Base-by-base conservation (phyloP, 2,113 vertebrate species). In the Agapornis roseicollis region DNA sequence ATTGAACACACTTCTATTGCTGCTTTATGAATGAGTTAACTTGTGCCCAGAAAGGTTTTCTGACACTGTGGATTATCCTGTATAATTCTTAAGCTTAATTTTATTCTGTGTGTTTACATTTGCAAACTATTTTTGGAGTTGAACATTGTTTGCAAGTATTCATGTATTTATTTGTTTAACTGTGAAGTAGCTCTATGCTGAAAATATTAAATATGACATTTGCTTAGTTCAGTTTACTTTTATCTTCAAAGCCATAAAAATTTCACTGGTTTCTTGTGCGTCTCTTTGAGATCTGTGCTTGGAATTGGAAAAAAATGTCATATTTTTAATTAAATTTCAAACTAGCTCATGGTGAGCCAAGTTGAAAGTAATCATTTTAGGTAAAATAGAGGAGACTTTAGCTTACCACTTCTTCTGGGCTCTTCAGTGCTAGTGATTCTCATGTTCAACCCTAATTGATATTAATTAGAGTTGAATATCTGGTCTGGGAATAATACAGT, bases 211-310 rank as follows among this genome's bases (percentile, higher is more conserved):
- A 96, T 97, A 91, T 85, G 85, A 92, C 46, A 61, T 95, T 97
- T 97, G 81, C 93, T 98, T 96, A 96, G 96, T 97, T 98, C 95
- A 95, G 77, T 96, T 96, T 97, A 93, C 94, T 97, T 98, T 98
- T 97, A 97, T 98, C 96, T 97, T 98, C 97, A 98, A 98, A 98
- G 96, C 93, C 80, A 63, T 95, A 96, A 89, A 97, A 96, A 94
- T 97, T 95, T 97, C 97, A 65, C 93, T 94, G 78, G 95, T 94
- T 96, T 97, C 88, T 97, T 74, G 80, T 60, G 24, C 0, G 13
- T 96, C 93, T 97, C 78, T 76, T 96, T 97, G 96, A 96, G 93
- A 96, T 90, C 91, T 87, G 81, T 96, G 77, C 85, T 94, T 89
- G 64, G 80, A 44, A 91, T 94, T 95, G 93, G 94, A 72, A 92